A percentile compares a stretch with the other conserved stretches of the same genome.
phyloP scores from a whole-genome alignment of 2,797 vertebrate species.

The Pagetopsis macropterus region DNA sequence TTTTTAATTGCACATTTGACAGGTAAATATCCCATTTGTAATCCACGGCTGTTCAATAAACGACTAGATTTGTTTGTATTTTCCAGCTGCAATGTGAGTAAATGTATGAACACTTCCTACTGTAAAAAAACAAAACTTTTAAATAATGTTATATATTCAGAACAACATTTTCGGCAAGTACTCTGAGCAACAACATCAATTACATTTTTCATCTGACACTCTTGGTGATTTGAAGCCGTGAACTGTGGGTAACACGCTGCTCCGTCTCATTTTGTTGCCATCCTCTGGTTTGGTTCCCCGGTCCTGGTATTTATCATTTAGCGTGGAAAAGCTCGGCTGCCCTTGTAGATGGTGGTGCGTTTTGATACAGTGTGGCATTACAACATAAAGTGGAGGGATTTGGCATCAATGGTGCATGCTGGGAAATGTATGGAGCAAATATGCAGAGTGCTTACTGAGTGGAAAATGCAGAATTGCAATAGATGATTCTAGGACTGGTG shows the following conservation, averaged over 20 bases:
- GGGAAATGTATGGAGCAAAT: slow-evolving; percentile 41
- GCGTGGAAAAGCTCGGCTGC: slow-evolving; percentile 22
- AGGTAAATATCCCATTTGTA: not conserved
- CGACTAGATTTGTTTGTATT: not conserved
- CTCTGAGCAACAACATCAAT: not conserved
- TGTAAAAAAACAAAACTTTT: not conserved
- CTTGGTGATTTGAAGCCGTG: slow-evolving; percentile 5
- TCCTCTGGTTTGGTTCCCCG: slow-evolving; percentile 11
- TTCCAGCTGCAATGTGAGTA: not conserved
- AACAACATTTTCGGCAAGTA: not conserved
- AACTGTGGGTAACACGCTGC: not conserved
- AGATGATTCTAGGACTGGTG: slow-evolving; percentile 7
- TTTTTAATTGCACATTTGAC: not conserved
- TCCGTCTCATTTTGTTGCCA: not conserved
- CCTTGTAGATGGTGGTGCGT: slow-evolving; percentile 25
- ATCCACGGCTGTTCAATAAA: not conserved
- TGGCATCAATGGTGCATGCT: slow-evolving; percentile 31
- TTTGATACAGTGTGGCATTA: slow-evolving; percentile 38
- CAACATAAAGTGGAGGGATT: slow-evolving; percentile 40
- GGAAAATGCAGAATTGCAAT: slow-evolving; percentile 38
- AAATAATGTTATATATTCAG: not conserved
- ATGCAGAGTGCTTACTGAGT: slow-evolving; percentile 48
- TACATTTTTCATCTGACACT: slow-evolving; percentile 19
- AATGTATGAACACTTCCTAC: not conserved
- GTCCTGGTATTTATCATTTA: slow-evolving; percentile 21